phyloP scores from a whole-genome alignment of 1,140 invertebrate genomes.

The Planococcus citri region DNA sequence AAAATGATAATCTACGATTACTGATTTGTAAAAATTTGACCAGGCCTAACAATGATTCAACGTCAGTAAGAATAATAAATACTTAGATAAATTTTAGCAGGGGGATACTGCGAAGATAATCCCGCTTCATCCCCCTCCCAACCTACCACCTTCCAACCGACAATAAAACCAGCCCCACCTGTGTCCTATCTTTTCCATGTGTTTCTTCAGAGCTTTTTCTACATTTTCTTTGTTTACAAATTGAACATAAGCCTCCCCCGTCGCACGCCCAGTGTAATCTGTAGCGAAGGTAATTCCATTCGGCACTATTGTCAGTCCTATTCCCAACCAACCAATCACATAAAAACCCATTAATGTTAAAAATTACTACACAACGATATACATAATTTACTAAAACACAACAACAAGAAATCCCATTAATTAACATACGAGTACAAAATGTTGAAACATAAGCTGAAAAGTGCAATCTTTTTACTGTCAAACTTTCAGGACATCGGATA shows the following conservation, averaged over 20 bases:
- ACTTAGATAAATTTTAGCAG: conserved; percentile 9
- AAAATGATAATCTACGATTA: background rate
- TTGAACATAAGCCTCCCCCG: conserved; percentile 95
- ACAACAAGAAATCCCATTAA: conserved; percentile 4
- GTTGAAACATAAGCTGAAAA: background rate
- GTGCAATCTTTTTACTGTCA: background rate
- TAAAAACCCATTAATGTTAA: conserved; percentile 28
- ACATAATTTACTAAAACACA: conserved; percentile 25
- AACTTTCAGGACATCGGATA: too few relatives aligned
- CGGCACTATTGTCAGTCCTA: conserved; percentile 90
- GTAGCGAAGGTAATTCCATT: conserved; percentile 91
- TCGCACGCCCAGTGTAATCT: conserved; percentile 86
- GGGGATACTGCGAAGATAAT: conserved; percentile 16
- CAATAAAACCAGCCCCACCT: conserved; percentile 59
- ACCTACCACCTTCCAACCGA: conserved; percentile 17
- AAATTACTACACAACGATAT: conserved; percentile 30
- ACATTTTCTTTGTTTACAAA: conserved; percentile 90
- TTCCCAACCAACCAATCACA: conserved; percentile 42
- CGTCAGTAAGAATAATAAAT: background rate
- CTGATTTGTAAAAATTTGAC: too few relatives aligned
- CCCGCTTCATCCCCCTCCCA: conserved; percentile 17
- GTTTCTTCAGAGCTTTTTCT: conserved; percentile 89
- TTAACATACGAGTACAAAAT: background rate
- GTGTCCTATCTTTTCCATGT: conserved; percentile 98
- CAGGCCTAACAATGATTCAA: background rate